These are phyloP conservation scores for Percopsis transmontana DNA, from an alignment of 2,113 vertebrate genomes.

Conservation along the genomic window DNA sequence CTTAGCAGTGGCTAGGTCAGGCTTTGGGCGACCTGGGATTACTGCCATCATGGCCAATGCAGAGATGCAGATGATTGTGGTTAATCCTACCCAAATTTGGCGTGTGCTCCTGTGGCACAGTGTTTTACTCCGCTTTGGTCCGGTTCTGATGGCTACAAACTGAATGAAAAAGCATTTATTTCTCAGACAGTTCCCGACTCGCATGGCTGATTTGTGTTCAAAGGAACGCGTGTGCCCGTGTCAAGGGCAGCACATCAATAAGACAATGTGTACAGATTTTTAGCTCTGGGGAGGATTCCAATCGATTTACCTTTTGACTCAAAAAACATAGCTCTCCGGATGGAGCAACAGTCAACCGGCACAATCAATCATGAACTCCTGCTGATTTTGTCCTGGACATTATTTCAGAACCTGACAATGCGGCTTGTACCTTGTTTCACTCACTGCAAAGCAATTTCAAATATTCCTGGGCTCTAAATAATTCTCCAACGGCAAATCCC, in stretches of 20 bases:
- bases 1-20: constrained; percentile 27
- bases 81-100: constrained; percentile 32
- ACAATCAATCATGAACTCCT: constrained; percentile 54
- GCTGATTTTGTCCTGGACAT: constrained; percentile 28
- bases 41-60: constrained; percentile 3
- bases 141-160: constrained; percentile 15
- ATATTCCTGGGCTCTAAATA: constrained; percentile 18
- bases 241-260: constrained; percentile 72
- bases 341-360: constrained; percentile 38
- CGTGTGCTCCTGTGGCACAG: not conserved
- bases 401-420: constrained; percentile 6
- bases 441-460: constrained; percentile 16
- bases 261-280: constrained; percentile 67
- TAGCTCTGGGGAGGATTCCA: constrained; percentile 59
- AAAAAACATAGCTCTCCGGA: constrained; percentile 59
- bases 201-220: constrained; percentile 46
- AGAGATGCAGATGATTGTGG: constrained; percentile 37
- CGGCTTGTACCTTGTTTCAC: not conserved
- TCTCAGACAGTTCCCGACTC: constrained; percentile 1
- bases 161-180: constrained; percentile 21
- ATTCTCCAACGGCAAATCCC: constrained; percentile 23
- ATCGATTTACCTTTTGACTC: constrained; percentile 67
- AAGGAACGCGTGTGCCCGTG: constrained; percentile 56
- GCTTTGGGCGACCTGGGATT: constrained; percentile 14
- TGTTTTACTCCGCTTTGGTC: not conserved